Base-by-base conservation (phyloP, 2,888 invertebrate species). In the Penaeus monodon region DNA sequence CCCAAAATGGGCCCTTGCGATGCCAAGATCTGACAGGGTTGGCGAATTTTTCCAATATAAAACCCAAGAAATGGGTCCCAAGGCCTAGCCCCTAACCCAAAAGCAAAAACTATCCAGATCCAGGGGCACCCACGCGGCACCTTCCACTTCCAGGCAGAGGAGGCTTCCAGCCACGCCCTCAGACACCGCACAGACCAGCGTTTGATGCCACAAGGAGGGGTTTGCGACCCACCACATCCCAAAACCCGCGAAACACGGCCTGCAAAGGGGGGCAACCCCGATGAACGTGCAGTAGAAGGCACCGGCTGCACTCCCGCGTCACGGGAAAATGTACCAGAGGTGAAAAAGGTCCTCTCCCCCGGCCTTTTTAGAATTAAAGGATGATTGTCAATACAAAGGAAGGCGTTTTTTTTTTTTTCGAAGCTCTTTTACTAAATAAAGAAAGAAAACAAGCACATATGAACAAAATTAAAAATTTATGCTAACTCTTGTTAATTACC, bases 321-420 rank as follows among this genome's bases (percentile, higher is more conserved):
- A 91, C 91, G 91, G 90, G 92, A 92, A 92, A 70, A 93, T 92
- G 49, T 91, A 90, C 7, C 92, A 92, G 0, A 92, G 91, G 90
- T 92, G 93, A 89, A 92, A 92, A 92, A 93, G 92, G 81, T 92
- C 64, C 92, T 92, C 8, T 93, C 93, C 81, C 91, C 91, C 6
- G 92, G 90, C 88, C 93, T 92, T 85, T 92, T 92, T 70, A 93
- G 91, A 8, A 92, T 82, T 91, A 92, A 92, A 92, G 91, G 22
- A 91, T 88, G 0, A 92, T 80, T 8, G 91, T 90, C 38, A 92
- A 91, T 24, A 91, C 88, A 27, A 93, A 86, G 4, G 92, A 92
- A 49, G 91, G 89, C 49, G 84, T 91, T 92, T 90, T 86, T 70
- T 63, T 14, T 33, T 57, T 79, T 84, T 79, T 17, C 70, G 70